Evolutionary conservation across 2,888 invertebrate genomes (phyloP), one percentile per base, ranked within the genome.

Genomic region (Rhagonycha fulva): DNA sequence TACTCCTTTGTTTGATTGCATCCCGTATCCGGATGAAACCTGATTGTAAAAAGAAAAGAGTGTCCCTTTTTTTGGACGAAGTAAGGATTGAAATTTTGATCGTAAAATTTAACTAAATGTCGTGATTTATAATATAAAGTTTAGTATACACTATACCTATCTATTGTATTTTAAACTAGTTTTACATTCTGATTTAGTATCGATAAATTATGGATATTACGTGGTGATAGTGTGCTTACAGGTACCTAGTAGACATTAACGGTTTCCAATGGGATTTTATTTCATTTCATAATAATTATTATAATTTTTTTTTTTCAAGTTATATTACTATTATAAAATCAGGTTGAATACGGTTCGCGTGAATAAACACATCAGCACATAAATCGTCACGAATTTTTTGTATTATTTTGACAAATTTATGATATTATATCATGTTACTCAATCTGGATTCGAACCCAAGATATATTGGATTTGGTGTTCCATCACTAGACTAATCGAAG

Each of bases 131-230:
- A 77, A 23, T 75, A 66, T 69, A 70, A 71, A 76, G 68, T 62
- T 23, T 70, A 67, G 68, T 67, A 69, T 69, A 68, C 62, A 28
- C 62, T n/a, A 47, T 47, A 47, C 47, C 47, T 47, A 47, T 47
- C 76, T 71, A 75, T 78, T 78, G 78, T 76, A 69, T 70, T 74
- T 73, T 26, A 62, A 71, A 74, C 76, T 78, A 32, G 73, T 75
- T 74, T 66, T 76, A 74, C 72, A 76, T 79, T 74, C 76, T 80
- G 80, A 80, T 80, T 80, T 80, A 80, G 74, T 70, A 75, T 73
- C 79, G 80, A 79, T 80, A 79, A 80, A 80, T 79, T 79, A 75
- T 70, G 66, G 47, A 63, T 68, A 72, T 78, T 74, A 78, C 70
- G 76, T 78, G 78, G 70, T 78, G 78, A 78, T 75, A 73, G 71